These are phyloP conservation scores for Synanthedon formicaeformis DNA, from an alignment of 2,888 invertebrate genomes.

Conservation along the genomic window DNA sequence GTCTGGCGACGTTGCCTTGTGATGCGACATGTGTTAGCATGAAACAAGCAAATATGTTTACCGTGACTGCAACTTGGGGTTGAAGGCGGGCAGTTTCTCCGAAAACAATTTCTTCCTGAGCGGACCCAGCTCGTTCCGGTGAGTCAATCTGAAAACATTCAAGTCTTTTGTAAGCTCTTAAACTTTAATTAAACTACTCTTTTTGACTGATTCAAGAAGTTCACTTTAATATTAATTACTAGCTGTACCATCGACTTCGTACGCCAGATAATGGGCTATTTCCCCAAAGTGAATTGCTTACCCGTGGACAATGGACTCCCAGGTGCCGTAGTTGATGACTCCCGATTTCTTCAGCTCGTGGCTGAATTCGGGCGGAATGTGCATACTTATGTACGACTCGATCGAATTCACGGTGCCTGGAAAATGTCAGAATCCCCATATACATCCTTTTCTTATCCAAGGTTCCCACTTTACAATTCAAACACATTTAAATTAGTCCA, in stretches of 20 bases:
- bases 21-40: no score
- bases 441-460: no score
- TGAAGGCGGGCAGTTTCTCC: slow-evolving; percentile 71
- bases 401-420: slow-evolving; percentile 81
- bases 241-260: no score
- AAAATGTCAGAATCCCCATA: slow-evolving; percentile 6
- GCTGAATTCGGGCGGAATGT: slow-evolving; percentile 16
- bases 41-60: slow-evolving; percentile 16
- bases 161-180: no score
- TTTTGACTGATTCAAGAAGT: no score
- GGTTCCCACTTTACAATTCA: no score
- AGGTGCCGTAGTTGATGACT: slow-evolving; percentile 84
- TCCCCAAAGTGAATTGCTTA: slow-evolving; percentile 10
- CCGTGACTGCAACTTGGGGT: slow-evolving; percentile 72
- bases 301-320: slow-evolving; percentile 88
- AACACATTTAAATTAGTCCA: no score
- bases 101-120: slow-evolving; percentile 78
- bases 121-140: slow-evolving; percentile 71
- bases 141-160: slow-evolving; percentile 58
- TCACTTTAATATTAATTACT: no score
- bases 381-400: slow-evolving; percentile 73
- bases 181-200: no score
- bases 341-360: slow-evolving; percentile 35
- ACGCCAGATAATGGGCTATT: no score
- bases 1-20: no score